A percentile compares a stretch with the other conserved stretches of the same genome.
These are phyloP conservation scores for Drosophila pseudoananassae DNA, from an alignment of 1,140 invertebrate genomes.

Conservation along the genomic window DNA sequence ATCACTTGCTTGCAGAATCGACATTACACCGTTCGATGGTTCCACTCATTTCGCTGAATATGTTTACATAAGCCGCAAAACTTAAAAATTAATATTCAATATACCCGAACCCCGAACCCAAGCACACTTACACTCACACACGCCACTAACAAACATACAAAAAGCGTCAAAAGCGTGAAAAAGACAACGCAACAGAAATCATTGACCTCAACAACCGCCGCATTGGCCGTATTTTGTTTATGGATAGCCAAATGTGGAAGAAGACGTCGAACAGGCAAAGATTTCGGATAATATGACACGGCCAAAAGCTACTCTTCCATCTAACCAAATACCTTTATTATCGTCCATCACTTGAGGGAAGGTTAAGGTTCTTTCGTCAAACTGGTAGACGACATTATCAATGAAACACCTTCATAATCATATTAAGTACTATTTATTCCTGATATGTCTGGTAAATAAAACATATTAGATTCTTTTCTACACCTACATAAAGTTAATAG, in stretches of 20 bases:
- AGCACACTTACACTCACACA: not conserved
- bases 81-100: conserved; percentile 75
- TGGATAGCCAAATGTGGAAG: conserved; percentile 43
- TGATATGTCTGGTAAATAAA: not conserved
- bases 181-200: conserved; percentile 75
- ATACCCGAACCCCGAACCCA: conserved; percentile 41
- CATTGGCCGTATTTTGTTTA: conserved; percentile 75
- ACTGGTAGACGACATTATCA: not conserved
- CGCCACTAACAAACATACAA: conserved; percentile 19
- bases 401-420: not conserved
- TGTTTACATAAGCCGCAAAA: conserved; percentile 70
- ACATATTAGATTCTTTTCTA: not conserved
- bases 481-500: not conserved
- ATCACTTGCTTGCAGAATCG: conserved; percentile 51
- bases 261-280: conserved; percentile 33
- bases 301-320: conserved; percentile 24
- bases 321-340: not conserved
- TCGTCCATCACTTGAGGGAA: not conserved
- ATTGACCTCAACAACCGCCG: conserved; percentile 72
- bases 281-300: conserved; percentile 6
- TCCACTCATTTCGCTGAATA: conserved; percentile 52
- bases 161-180: conserved; percentile 69
- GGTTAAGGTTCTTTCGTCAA: not conserved
- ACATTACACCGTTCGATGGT: conserved; percentile 58
- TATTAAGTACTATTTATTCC: not conserved